These are phyloP conservation scores for Plusia festucae DNA, from an alignment of 2,888 invertebrate species.

Conservation along the genomic window DNA sequence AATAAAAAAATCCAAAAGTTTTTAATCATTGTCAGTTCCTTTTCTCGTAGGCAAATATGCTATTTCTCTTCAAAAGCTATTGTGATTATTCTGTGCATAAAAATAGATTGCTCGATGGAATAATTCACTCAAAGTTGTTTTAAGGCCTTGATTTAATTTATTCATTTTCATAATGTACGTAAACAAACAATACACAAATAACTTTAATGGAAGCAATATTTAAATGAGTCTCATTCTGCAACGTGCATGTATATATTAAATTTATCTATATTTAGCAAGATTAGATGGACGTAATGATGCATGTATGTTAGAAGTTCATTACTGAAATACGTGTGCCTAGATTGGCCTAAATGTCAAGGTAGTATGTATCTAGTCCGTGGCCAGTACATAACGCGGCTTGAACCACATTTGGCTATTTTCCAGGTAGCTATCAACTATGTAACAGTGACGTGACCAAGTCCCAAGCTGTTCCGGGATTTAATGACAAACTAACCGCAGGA, in stretches of 20 bases:
- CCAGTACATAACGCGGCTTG: conserved; percentile 44
- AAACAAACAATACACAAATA: conserved; percentile 2
- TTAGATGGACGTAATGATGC: conserved; percentile 15
- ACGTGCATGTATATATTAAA: not conserved
- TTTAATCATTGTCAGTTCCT: too few species aligned
- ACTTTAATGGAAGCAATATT: not conserved
- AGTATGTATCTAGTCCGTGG: conserved; percentile 45
- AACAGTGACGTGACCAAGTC: conserved; percentile 36
- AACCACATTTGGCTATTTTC: conserved; percentile 56
- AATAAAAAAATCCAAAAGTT: too few species aligned
- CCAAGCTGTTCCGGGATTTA: conserved; percentile 32
- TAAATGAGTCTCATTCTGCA: not conserved
- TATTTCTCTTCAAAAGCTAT: not conserved
- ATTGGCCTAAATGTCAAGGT: conserved; percentile 57
- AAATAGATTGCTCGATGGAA: not conserved
- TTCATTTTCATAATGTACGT: not conserved
- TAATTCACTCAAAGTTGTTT: conserved; percentile 9
- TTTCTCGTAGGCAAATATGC: not conserved
- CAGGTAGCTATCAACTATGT: conserved; percentile 46
- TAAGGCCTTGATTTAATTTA: not conserved
- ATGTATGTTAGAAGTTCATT: conserved; percentile 48
- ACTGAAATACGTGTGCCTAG: conserved; percentile 32
- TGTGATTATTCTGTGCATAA: not conserved
- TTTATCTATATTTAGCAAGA: conserved; percentile 24
- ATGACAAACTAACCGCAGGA: conserved; percentile 37